A percentile compares a stretch with the other conserved stretches of the same genome.
Conservation (phyloP, 2,888 invertebrate genomes). For the Gerris lacustris region DNA sequence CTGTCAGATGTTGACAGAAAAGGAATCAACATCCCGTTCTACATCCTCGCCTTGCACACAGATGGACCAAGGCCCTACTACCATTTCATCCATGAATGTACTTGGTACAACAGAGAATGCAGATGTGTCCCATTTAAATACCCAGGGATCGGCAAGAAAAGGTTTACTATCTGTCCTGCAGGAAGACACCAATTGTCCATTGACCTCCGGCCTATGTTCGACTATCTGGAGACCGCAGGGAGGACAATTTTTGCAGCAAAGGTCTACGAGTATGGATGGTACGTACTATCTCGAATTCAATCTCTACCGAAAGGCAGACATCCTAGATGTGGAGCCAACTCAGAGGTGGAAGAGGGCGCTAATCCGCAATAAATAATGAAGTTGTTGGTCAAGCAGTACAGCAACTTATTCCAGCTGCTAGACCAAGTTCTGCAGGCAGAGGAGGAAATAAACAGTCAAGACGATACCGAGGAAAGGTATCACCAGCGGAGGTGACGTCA, state of each 20-base stretch:
- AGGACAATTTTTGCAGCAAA: not conserved
- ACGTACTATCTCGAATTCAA: not conserved
- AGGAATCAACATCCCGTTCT: too few relatives aligned
- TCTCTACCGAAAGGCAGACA: not conserved
- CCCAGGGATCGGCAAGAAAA: not conserved
- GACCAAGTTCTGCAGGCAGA: too few relatives aligned
- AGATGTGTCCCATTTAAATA: not conserved
- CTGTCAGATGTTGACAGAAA: too few relatives aligned
- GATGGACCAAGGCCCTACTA: not conserved
- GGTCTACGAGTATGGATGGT: not conserved
- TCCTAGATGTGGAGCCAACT: not conserved
- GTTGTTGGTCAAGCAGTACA: too few relatives aligned
- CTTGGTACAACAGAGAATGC: not conserved
- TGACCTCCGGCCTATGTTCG: too few relatives aligned
- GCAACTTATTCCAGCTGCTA: too few relatives aligned
- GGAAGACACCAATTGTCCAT: too few relatives aligned
- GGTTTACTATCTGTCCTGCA: too few relatives aligned
- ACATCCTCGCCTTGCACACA: not conserved
- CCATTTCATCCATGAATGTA: not conserved
- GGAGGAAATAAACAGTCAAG: not conserved
- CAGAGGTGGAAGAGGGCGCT: too few relatives aligned
- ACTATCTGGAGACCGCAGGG: too few relatives aligned
- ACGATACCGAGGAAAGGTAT: not conserved
- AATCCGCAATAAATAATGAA: too few relatives aligned
- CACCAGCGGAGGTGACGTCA: too few relatives aligned